A percentile compares a stretch with the other conserved stretches of the same genome.
phyloP scores from a whole-genome alignment of 1,140 invertebrate genomes.

The Neodiprion virginianus region DNA sequence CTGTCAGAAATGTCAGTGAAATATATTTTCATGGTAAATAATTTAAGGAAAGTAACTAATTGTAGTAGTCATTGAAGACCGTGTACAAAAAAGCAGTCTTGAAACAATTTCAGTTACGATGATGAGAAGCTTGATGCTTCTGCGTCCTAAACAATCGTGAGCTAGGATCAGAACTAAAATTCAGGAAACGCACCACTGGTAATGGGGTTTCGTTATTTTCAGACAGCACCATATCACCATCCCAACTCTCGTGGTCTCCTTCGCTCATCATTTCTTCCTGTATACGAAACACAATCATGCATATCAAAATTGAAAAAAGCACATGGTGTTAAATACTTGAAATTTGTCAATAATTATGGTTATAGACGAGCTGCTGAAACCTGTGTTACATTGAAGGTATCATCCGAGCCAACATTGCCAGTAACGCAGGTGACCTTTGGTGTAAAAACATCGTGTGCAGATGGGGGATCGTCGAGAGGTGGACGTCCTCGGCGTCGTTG shows the following conservation, averaged over 20 bases:
- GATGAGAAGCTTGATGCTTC: no score
- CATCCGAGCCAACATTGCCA: constrained; percentile 55
- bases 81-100: not conserved
- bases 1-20: no score
- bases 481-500: constrained; percentile 68
- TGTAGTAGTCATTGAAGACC: not conserved
- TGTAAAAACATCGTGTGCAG: constrained; percentile 59
- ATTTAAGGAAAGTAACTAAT: no score
- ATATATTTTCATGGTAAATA: no score
- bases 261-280: constrained; percentile 59
- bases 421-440: constrained; percentile 65
- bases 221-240: constrained; percentile 54
- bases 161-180: no score
- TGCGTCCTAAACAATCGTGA: no score
- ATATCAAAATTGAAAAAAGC: not conserved
- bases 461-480: constrained; percentile 68
- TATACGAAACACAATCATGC: constrained; percentile 11
- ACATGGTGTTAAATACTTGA: not conserved
- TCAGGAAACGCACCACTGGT: constrained; percentile 46
- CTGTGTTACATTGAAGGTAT: constrained; percentile 50
- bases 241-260: constrained; percentile 57
- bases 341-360: not conserved
- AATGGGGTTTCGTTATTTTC: constrained; percentile 56
- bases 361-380: constrained; percentile 31
- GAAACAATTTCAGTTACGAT: not conserved